Evolutionary conservation across 2,113 vertebrate genomes (phyloP), one percentile per base, ranked within the genome.

Genomic region (Gymnocephalus cernua): DNA sequence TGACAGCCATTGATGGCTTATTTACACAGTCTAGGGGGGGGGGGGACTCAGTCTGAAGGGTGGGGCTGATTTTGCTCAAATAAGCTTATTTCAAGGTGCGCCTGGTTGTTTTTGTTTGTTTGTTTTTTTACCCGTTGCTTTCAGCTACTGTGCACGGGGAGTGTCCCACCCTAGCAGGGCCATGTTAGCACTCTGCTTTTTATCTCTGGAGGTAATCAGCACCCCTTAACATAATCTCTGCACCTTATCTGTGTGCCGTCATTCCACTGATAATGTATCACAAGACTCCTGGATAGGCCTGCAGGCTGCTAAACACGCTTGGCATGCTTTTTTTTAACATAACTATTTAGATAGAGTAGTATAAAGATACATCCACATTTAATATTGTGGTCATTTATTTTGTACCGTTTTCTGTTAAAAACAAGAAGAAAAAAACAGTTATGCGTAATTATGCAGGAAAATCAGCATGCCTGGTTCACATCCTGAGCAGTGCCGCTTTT

Each of bases 1-100:
- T 90, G 82, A 88, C 88, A 91, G 81, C 73, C 90, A 81, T 84
- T 85, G 86, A 88, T 84, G 89, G 85, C 82, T 89, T 93, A 88
- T 94, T 94, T 92, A 93, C 88, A 87, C 84, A 87, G 84, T 63
- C 79, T 14, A 63, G 53, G 72, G 21, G 6, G 38, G 10, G 38
- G 38, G 32, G 54, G 79, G 72, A 57, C 73, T 67, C 67, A 38
- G 54, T 78, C 79, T 77, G 75, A 71, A 51, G 65, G 86, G 72
- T 54, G 53, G 79, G 78, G 77, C 78, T 91, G 41, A 56, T 82
- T 81, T 88, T 11, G 76, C 77, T 70, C 64, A 75, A 85, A 87
- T 63, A 74, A 57, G 74, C 81, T 90, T 72, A 77, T 80, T 85
- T 73, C 69, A 86, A 87, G 75, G 59, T 73, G 71, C 48, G 44